Conservation (phyloP, 2,113 vertebrate species). For the Cynocephalus volans region DNA sequence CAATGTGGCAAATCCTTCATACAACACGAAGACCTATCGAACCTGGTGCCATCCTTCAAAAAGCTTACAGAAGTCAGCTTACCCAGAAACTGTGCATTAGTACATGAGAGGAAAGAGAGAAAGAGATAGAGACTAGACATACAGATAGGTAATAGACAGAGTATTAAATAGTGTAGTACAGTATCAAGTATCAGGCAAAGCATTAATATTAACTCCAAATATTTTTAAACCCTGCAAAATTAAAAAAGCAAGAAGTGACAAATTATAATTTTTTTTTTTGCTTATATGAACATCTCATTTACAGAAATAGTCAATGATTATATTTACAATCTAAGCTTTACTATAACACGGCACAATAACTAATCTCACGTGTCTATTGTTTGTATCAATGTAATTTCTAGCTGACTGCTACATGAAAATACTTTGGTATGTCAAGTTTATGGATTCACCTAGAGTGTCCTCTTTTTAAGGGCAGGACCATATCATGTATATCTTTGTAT, state of each 20-base stretch:
- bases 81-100: background rate
- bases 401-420: background rate
- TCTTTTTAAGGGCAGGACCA: background rate
- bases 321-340: background rate
- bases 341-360: background rate
- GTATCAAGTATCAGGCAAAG: background rate
- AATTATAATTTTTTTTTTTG: background rate
- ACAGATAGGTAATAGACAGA: too few relatives aligned
- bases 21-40: background rate
- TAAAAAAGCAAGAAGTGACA: background rate
- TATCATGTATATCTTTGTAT: fast-evolving
- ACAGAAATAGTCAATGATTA: background rate
- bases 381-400: background rate
- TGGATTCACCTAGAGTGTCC: background rate
- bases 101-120: background rate
- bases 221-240: background rate
- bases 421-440: background rate
- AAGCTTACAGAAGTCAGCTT: background rate
- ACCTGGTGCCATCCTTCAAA: too few relatives aligned
- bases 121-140: background rate
- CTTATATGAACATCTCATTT: background rate
- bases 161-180: background rate
- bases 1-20: background rate
- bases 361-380: background rate
- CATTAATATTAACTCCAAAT: background rate